Base-by-base conservation (phyloP, 1,140 invertebrate genomes). In the Bombus impatiens region DNA sequence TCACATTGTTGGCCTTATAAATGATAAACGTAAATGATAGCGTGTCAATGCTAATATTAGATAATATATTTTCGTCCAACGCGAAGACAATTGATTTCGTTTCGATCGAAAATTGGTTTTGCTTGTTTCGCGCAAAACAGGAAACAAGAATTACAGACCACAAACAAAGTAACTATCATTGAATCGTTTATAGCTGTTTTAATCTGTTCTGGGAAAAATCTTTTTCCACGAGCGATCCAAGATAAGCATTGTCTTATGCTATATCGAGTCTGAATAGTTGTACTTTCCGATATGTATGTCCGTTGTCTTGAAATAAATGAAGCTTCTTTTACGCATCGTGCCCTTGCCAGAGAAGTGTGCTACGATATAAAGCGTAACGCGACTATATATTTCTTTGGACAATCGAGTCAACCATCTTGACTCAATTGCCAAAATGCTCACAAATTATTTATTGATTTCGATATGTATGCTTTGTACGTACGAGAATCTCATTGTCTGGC, bases 301-400 rank as follows among this genome's bases (percentile, higher is more conserved):
- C 57, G 78, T 89, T 86, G 70, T 88, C 59, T 67, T 18, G n/a
- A 57, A 76, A 83, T 80, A 82, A 89, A 86, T 53, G 79, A 70
- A 75, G 25, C 72, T 78, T 42, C 77, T 68, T 65, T 72, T 40
- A 70, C 40, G 80, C 71, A 77, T 57, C 75, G 53, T 71, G 84
- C 53, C 76, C 68, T 86, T 70, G 70, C 65, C 77, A 65, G 87
- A 80, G 65, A 89, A 57, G 70, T 80, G 84, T 80, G 65, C 71
- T 62, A 44, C 35, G 35, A 40, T 47, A 47, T 86, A 74, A 78
- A 37, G 9, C 37, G 67, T 42, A 86, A 70, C 68, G 13, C 18
- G 59, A n/a, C 79, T 74, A 78, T 37, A 35, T 78, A 40, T 53
- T 67, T n/a, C 74, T 59, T 35, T 18, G 28, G 25, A 79, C 62